These are phyloP conservation scores for Mesorhabditis belari DNA, from an alignment of 2,888 invertebrate species.

Conservation along the genomic window DNA sequence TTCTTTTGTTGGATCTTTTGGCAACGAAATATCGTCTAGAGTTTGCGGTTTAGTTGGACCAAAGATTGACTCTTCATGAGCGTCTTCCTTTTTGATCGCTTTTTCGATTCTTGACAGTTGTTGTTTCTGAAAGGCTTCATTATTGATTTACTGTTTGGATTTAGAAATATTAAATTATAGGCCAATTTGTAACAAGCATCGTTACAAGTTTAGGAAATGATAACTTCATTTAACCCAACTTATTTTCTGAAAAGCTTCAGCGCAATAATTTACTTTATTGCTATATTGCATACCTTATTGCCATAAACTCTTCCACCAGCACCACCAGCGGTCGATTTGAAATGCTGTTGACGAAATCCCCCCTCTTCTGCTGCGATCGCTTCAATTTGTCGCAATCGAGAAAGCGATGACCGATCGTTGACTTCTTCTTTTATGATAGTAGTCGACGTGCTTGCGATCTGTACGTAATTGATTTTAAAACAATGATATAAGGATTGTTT, in stretches of 20 bases:
- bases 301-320: constrained; percentile 1
- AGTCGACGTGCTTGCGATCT: too few relatives aligned
- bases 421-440: neutral
- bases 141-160: too few relatives aligned
- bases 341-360: constrained; percentile 1
- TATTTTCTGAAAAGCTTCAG: too few relatives aligned
- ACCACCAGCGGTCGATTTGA: constrained; percentile 5
- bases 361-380: constrained; percentile 1
- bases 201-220: too few relatives aligned
- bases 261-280: too few relatives aligned
- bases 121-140: neutral
- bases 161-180: too few relatives aligned
- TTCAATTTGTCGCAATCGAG: constrained; percentile 2
- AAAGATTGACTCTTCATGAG: constrained; percentile 2
- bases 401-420: neutral
- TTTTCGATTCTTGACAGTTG: neutral
- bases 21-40: neutral
- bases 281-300: constrained; percentile 1
- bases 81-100: constrained; percentile 2
- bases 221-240: too few relatives aligned
- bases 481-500: too few relatives aligned
- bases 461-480: too few relatives aligned
- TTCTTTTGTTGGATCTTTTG: neutral
- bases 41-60: neutral
- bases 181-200: too few relatives aligned